Percentiles rank a stretch among this genome's conserved stretches.
These are phyloP conservation scores for Seriola dumerili DNA, from an alignment of 2,113 vertebrate genomes.

Conservation along the genomic window DNA sequence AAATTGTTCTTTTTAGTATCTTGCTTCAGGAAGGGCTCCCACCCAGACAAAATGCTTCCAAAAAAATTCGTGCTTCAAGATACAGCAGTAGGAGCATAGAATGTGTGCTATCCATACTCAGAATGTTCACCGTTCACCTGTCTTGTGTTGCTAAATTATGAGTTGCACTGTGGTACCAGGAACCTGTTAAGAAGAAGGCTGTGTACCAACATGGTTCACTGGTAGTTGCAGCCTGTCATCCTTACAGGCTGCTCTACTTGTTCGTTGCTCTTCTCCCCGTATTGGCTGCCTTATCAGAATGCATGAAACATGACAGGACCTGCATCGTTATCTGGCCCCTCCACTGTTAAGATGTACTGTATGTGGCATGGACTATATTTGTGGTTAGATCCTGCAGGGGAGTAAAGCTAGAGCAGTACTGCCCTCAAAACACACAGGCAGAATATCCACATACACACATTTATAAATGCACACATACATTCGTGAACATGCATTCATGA, in stretches of 20 bases:
- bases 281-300: conserved; percentile 33
- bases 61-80: not conserved
- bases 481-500: conserved; percentile 15
- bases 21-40: not conserved
- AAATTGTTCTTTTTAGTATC: not conserved
- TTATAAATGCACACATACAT: conserved; percentile 5
- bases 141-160: conserved; percentile 11
- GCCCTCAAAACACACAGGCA: conserved; percentile 6
- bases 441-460: conserved; percentile 17
- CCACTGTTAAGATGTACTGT: conserved; percentile 20
- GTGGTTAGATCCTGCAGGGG: conserved; percentile 27
- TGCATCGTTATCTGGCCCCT: conserved; percentile 51
- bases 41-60: not conserved
- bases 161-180: conserved; percentile 1
- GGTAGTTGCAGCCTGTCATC: conserved; percentile 20
- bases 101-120: not conserved
- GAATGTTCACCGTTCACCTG: not conserved
- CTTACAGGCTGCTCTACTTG: conserved; percentile 30
- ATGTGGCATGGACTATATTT: conserved; percentile 14
- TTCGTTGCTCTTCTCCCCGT: not conserved
- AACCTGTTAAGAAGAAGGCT: conserved; percentile 2
- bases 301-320: conserved; percentile 49
- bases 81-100: not conserved
- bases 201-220: conserved; percentile 34
- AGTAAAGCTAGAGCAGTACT: not conserved